Conservation (phyloP, 1,140 invertebrate species). For the Scaptodrosophila lebanonensis region DNA sequence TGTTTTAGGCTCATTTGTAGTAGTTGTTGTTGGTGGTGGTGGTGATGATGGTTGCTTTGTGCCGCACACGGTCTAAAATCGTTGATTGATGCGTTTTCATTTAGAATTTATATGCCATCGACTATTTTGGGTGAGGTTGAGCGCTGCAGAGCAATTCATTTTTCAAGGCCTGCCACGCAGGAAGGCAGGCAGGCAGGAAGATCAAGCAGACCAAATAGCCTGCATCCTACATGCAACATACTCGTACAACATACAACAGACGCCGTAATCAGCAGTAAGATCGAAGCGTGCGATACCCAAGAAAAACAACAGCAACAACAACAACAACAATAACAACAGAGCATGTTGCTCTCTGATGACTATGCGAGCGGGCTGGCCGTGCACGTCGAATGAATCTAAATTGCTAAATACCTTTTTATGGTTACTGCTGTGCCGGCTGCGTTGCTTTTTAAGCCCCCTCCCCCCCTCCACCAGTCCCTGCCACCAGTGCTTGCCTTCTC, state of each 20-base stretch:
- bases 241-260: slow-evolving; percentile 49
- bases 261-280: slow-evolving; percentile 57
- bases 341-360: not conserved
- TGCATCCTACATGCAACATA: slow-evolving; percentile 26
- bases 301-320: slow-evolving; percentile 21
- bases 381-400: slow-evolving; percentile 73
- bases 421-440: slow-evolving; percentile 37
- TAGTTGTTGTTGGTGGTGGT: too few relatives aligned
- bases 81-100: slow-evolving; percentile 75
- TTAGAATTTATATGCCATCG: slow-evolving; percentile 73
- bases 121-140: slow-evolving; percentile 57
- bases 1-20: not conserved
- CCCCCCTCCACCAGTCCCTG: not conserved
- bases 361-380: slow-evolving; percentile 5
- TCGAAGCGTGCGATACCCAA: slow-evolving; percentile 66
- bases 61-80: slow-evolving; percentile 31
- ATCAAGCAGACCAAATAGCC: not conserved
- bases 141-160: slow-evolving; percentile 63
- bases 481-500: slow-evolving; percentile 6
- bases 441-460: too few relatives aligned
- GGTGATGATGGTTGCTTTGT: too few relatives aligned
- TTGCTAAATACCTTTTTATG: slow-evolving; percentile 76
- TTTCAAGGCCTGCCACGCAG: slow-evolving; percentile 32
- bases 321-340: slow-evolving; percentile 5
- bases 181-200: not conserved